phyloP scores from a whole-genome alignment of 2,888 invertebrate species.

The Hydrotaea diabolus region DNA sequence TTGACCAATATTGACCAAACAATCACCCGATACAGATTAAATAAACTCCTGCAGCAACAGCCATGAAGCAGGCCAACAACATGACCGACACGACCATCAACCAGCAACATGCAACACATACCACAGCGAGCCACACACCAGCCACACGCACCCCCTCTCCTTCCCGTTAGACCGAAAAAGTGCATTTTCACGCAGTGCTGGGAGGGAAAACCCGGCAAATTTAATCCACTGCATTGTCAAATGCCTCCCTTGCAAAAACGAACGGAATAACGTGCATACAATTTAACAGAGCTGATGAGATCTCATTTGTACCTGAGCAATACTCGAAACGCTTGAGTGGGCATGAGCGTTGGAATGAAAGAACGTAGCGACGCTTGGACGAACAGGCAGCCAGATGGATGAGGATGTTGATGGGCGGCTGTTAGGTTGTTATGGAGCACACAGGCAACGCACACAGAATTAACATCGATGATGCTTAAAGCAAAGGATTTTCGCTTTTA shows the following conservation, averaged over 20 bases:
- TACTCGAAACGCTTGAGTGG: neutral
- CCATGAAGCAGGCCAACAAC: neutral
- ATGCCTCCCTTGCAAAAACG: slow-evolving; percentile 34
- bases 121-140: neutral
- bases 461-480: slow-evolving; percentile 30
- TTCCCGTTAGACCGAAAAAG: neutral
- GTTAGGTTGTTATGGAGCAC: neutral
- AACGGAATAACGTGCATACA: slow-evolving; percentile 16
- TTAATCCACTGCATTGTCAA: slow-evolving; percentile 57
- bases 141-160: neutral
- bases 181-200: slow-evolving; percentile 10
- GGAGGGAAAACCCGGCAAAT: slow-evolving; percentile 40
- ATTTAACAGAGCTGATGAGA: slow-evolving; percentile 31
- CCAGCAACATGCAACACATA: neutral
- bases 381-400: neutral
- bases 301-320: slow-evolving; percentile 36
- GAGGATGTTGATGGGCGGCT: neutral
- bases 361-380: neutral
- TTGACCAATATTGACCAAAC: slow-evolving; percentile 63
- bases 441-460: slow-evolving; percentile 9
- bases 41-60: slow-evolving; percentile 53
- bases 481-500: slow-evolving; percentile 36
- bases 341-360: neutral
- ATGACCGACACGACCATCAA: slow-evolving; percentile 1
- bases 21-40: slow-evolving; percentile 59